Evolutionary conservation across 64 coral and sea anemone genomes (phyloP), one percentile per base, ranked within the genome.

Genomic region (Montipora cactus): DNA sequence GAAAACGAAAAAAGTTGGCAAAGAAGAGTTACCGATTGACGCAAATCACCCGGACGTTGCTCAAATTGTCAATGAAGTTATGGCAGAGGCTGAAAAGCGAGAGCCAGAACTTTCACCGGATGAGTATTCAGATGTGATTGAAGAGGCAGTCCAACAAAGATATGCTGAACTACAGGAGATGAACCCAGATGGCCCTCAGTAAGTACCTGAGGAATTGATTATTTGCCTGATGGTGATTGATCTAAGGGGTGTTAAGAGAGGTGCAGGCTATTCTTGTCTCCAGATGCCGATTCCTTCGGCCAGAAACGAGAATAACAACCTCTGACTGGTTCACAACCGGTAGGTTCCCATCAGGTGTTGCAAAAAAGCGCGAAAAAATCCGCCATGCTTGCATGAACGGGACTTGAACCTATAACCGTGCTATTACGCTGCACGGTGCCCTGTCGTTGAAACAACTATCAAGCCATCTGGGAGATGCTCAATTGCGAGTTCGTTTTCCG

Each of bases 1-100:
- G 52, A 51, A 51, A 73, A 45, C 80, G 7, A 67, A 83, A 11
- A 83, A 91, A 81, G 45, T 82, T 15, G 49, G 49, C 16, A 74
- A 16, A 68, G 74, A 89, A 16, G 77, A 91, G 12, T 12, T 94
- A 0, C 76, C 89, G 9, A 91, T 98, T 37, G 94, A 98, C 86
- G 94, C 81, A 23, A 96, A 96, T 71, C 97, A 98, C 47, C 97
- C 97, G 37, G 91, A 94, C 83, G 97, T 98, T 21, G 84, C 91
- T 8, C 95, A 94, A 15, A 91, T 98, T 21, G 91, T 98, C 48
- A 93, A 91, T 23, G 94, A 95, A 49, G 88, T 74, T 23, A 91
- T 98, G 88, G 45, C 59, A 2, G 97, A 98, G 46, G 94, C 97
- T 77, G 87, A 79, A 48, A 95, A 98, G 74, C 75, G 81, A 68